Evolutionary conservation across 2,113 vertebrate species (phyloP), one percentile per base, ranked within the genome.

Genomic region (Rallus limicola): DNA sequence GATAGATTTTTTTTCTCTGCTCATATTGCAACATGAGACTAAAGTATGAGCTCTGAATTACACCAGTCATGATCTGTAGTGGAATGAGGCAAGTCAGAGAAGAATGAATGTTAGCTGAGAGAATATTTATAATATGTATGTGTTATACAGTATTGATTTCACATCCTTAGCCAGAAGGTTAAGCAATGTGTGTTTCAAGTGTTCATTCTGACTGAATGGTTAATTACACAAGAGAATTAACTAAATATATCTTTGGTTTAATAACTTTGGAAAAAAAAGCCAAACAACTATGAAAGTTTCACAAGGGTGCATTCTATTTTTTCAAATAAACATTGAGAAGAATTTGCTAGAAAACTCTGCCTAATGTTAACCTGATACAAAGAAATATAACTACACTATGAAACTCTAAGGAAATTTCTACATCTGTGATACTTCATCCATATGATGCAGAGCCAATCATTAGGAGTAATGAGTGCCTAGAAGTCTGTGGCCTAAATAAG

Each of bases 71-170:
- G 72, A 93, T 91, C 60, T 76, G 31, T 48, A 95, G 62, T 94
- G 91, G 91, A 91, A 84, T 79, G 40, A 94, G 82, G 89, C 75
- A 79, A 91, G 56, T 90, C 88, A 74, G 31, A 86, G 86, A 91
- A 95, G 77, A 76, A 86, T 75, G 23, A 78, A 69, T 60, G 62
- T 77, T 95, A 74, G 70, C 52, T 83, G 81, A 89, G 55, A 89
- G 65, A 90, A 59, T 33, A 40, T 81, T 94, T 94, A 46, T 38
- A 88, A 71, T 10, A 89, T 74, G 59, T 53, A 55, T 7, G 20
- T 60, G 46, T 79, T 83, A 86, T 34, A 84, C 20, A 53, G 68
- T 65, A 93, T 82, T 81, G 83, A 82, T 94, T 97, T 96, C 67
- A 85, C 28, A 94, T 34, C 46, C 29, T 82, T 40, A 91, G 20